Evolutionary conservation across 1,140 invertebrate genomes (phyloP), one percentile per base, ranked within the genome.

Genomic region (Drosophila subobscura): DNA sequence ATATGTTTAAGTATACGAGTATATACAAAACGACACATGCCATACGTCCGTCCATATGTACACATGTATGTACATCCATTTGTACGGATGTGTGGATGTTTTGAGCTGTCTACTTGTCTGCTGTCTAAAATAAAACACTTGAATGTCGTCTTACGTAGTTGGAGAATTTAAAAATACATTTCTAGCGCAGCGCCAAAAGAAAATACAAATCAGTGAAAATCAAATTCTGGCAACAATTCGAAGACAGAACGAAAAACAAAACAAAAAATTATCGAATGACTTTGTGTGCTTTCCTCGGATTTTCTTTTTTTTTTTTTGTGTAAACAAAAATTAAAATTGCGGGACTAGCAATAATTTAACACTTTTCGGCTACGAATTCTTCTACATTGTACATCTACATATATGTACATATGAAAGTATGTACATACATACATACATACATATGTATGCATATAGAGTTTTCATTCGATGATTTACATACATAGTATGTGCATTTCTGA

Each of bases 71-170:
- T 20, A 20, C 16, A 20, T 1, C 16, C 16, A 20, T 20, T 20
- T 20, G 42, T 44, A 23, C 49, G 29, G 22, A 63, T 56, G 37
- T 67, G 23, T 56, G 16, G 46, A 54, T 64, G 20, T 51, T 49
- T 49, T 27, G 14, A 58, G 44, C 23, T 54, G 52, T 64, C 57
- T 73, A 73, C 49, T 72, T 78, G 74, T 81, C 74, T 72, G 75
- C 79, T 79, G 67, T 63, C 80, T 85, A 85, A 85, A 85, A 73
- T 72, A 85, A 88, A 88, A 86, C 78, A 88, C 75, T 88, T 88
- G 77, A 86, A 88, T 86, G 81, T 81, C 81, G 83, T 81, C 78
- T 86, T 86, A 86, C 81, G 81, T 86, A 86, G 81, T 86, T 86
- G 83, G 55, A 70, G 14, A 46, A 68, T 81, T 81, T 86, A 86